Percentiles rank a stretch among this genome's conserved stretches.
These are phyloP conservation scores for Gymnocephalus cernua DNA, from an alignment of 2,113 vertebrate genomes.

Conservation along the genomic window DNA sequence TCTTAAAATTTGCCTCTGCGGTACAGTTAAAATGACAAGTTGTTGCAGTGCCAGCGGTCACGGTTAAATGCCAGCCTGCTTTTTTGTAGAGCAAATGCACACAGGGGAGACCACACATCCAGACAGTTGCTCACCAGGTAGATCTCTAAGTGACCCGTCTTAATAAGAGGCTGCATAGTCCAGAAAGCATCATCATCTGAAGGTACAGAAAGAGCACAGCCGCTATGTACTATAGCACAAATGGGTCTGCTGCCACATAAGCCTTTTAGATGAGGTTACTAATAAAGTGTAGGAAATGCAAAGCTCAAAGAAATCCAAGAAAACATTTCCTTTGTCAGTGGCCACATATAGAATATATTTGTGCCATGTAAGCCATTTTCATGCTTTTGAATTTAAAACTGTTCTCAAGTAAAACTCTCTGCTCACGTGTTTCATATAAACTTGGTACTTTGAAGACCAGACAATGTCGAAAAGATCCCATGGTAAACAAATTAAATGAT, in stretches of 20 bases:
- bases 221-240: conserved; percentile 5
- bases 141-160: conserved; percentile 44
- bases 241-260: conserved; percentile 6
- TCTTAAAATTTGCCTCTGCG: conserved; percentile 44
- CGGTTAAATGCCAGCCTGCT: conserved; percentile 50
- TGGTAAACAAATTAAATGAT: not conserved
- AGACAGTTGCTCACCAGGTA: conserved; percentile 30
- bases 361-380: not conserved
- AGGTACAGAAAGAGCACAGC: conserved; percentile 14
- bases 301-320: conserved; percentile 26
- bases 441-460: not conserved
- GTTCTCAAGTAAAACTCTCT: not conserved
- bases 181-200: conserved; percentile 8
- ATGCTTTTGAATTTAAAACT: not conserved
- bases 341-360: not conserved
- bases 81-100: conserved; percentile 22
- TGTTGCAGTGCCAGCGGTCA: conserved; percentile 46
- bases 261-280: conserved; percentile 39
- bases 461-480: not conserved
- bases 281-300: conserved; percentile 21
- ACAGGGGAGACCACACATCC: conserved; percentile 4
- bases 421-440: not conserved
- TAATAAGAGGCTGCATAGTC: conserved; percentile 16
- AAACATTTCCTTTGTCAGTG: not conserved
- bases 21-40: conserved; percentile 56